phyloP scores from a whole-genome alignment of 1,140 invertebrate species.

The Anastrepha ludens region DNA sequence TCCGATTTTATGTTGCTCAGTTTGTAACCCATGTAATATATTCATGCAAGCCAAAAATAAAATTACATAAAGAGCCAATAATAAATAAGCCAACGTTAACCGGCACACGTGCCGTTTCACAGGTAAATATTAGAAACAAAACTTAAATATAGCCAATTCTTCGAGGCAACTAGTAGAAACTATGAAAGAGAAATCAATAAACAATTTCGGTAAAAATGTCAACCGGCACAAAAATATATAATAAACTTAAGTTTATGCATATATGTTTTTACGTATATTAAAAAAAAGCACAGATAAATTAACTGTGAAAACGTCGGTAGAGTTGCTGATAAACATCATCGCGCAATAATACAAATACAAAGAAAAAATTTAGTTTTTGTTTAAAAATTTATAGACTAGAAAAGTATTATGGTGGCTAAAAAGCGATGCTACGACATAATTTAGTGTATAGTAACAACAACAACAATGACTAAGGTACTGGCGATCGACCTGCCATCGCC shows the following conservation, averaged over 20 bases:
- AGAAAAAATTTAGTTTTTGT: background rate
- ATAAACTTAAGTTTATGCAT: too few species aligned
- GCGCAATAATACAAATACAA: background rate
- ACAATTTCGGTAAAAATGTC: conserved; percentile 28
- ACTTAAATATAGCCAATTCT: background rate
- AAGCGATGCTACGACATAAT: conserved; percentile 40
- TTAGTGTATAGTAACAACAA: conserved; percentile 59
- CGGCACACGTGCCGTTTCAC: background rate
- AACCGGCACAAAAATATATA: conserved; percentile 6
- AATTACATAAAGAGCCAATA: background rate
- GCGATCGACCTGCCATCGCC: background rate
- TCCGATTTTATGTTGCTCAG: too few species aligned
- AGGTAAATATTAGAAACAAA: background rate
- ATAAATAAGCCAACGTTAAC: background rate
- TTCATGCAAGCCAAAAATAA: background rate
- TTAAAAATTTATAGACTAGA: conserved; percentile 61
- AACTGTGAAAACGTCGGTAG: background rate
- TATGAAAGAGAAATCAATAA: background rate
- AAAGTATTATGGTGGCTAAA: conserved; percentile 54
- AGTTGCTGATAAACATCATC: background rate
- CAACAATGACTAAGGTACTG: conserved; percentile 54
- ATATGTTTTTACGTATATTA: background rate
- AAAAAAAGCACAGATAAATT: background rate
- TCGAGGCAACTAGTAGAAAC: too few species aligned
- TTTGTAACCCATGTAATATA: background rate